Base-by-base conservation (phyloP, 2,888 invertebrate genomes). In the Cephus spinipes region DNA sequence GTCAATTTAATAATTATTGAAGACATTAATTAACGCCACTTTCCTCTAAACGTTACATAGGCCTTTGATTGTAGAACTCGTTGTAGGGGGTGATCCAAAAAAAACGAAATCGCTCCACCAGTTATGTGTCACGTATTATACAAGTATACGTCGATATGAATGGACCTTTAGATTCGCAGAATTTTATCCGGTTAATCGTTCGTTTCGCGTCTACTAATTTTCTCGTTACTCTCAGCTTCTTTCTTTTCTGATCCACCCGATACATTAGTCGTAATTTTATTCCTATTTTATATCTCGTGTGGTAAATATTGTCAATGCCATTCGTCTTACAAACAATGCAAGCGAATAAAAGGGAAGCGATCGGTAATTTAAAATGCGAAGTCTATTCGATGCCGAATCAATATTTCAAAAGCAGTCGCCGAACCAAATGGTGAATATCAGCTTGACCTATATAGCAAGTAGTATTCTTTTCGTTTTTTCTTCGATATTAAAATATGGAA, bases 41-140 rank as follows among this genome's bases (percentile, higher is more conserved):
- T 81, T 79, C 76, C 77, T 80, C 82, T 87, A 85, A 85, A 85
- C 82, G 82, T 87, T 87, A 87, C 83, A 79, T 87, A 87, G 87
- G 87, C 87, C 87, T 87, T 87, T 87, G 87, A 87, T 86, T 87
- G 86, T 86, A 84, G 83, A 84, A 82, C 79, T 76, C 82, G 79
- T 79, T 83, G 80, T 83, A 79, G 79, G 73, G 81, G 79, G 79
- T 81, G 83, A 77, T 80, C 77, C 74, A 74, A 35, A 34, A 74
- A 73, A 74, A 32, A 40, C 11, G 33, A 74, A n/a, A 71, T 33
- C 71, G 71, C 32, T 32, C 31, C 15, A 31, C 32, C 71, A 31
- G 31, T 71, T 23, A 32, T 15, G 4, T 33, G 71, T 32, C 32
- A 71, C 12, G 12, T 31, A 23, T 71, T 71, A 71, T 71, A 30